Base-by-base conservation (phyloP, 1,140 invertebrate genomes). In the Potamilus streckersoni region DNA sequence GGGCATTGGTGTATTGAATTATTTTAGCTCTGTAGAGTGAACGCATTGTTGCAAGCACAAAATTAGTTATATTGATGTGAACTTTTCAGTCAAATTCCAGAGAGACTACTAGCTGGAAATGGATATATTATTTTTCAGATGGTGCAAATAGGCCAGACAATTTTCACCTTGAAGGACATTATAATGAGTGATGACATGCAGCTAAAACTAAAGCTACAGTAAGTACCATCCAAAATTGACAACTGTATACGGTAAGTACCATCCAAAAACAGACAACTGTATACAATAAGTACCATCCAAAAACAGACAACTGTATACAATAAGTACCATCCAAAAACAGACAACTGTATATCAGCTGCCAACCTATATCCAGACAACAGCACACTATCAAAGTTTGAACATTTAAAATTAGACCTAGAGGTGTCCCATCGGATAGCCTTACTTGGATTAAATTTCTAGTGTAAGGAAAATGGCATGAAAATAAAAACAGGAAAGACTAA, bases 111-210 rank as follows among this genome's bases (percentile, higher is more conserved):
- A 60, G 16, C 19, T 27, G 17, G 17, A 23, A 70, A 23, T 27
- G 15, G 13, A 60, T 71, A n/a, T 23, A 20, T 27, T n/a, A 14
- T 61, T 68, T 83, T 87, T 56, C 79, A 90, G 90, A 90, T 89
- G 86, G 84, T 85, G 19, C 85, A 88, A 72, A 73, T 91, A 57
- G 90, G 90, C 4, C 84, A 87, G 69, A 81, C 85, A 14, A 84
- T 89, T 14, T 90, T 90, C 79, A 89, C 87, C 4, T 66, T 90
- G n/a, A 83, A 85, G 57, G 85, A 88, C 75, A 64, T 91, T 1
- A 69, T 90, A 13, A 82, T 83, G 64, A 79, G 69, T 16, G 66
- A 76, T 49, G 81, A 86, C 61, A 84, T 85, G 76, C 80, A 38
- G 15, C 75, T 88, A 1, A 78, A 76, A 12, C 67, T 88, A 2